Evolutionary conservation across 1,140 invertebrate genomes (phyloP).

Genomic region (Muscidifurax raptorellus): DNA sequence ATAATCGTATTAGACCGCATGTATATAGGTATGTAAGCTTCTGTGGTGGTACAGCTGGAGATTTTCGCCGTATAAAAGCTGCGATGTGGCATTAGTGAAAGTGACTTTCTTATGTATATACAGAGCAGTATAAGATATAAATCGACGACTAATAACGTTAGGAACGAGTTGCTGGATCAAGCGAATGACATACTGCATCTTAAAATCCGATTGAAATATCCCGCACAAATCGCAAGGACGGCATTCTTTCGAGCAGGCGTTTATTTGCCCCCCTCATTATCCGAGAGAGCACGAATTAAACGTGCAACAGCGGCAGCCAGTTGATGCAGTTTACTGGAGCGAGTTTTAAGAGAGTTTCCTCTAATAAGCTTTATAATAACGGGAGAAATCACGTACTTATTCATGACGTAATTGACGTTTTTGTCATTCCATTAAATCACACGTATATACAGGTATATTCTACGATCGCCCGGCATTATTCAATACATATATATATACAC

Average conservation of each 20-base stretch:
- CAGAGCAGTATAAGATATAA: no score
- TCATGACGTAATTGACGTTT: constrained; percentile 40
- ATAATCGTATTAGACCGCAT: neutral
- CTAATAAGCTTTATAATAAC: constrained; percentile 43
- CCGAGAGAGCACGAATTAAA: neutral
- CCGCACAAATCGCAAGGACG: neutral
- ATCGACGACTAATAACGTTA: neutral
- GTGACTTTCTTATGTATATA: neutral
- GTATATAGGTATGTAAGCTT: neutral
- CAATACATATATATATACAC: no score
- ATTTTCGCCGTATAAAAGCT: neutral
- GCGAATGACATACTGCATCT: constrained; percentile 2
- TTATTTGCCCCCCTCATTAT: constrained; percentile 25
- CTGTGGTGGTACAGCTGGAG: neutral
- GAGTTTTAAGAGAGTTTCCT: constrained; percentile 29
- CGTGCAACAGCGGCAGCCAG: neutral
- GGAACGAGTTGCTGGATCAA: neutral
- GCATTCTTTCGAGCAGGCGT: constrained; percentile 6
- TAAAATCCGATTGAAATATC: constrained; percentile 19
- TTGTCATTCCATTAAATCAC: constrained; percentile 46
- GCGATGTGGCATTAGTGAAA: constrained; percentile 19
- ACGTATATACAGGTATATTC: neutral
- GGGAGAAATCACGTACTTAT: constrained; percentile 30
- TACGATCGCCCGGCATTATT: neutral
- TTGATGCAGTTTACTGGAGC: neutral